These are phyloP conservation scores for Tethya wilhelma DNA, from an alignment of 37 sponge, comb jelly and placozoan genomes.

Conservation along the genomic window DNA sequence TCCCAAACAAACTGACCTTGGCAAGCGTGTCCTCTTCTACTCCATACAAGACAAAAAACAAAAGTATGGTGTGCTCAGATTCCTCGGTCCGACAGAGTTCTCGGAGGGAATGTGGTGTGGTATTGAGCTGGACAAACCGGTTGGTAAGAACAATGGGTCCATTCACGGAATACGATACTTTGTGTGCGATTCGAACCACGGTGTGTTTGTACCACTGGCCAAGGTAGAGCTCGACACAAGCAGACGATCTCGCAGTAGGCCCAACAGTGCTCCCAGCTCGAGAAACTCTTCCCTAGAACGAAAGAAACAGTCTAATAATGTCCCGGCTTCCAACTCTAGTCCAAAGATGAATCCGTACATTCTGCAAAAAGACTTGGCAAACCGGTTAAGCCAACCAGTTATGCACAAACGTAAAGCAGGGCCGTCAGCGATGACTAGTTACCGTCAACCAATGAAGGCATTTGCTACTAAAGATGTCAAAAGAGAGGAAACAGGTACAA, in stretches of 20 bases:
- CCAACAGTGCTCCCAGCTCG: slow-evolving; percentile 9
- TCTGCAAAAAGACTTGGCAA: slow-evolving; percentile 31
- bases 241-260: slow-evolving; percentile 2
- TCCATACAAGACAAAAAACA: slow-evolving; percentile 48
- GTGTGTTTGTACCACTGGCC: slow-evolving; percentile 58
- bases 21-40: slow-evolving; percentile 61
- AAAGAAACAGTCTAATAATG: background rate
- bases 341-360: background rate
- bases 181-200: slow-evolving; percentile 45
- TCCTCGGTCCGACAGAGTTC: slow-evolving; percentile 61
- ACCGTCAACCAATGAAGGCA: slow-evolving; percentile 42
- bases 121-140: slow-evolving; percentile 50
- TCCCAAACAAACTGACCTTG: slow-evolving; percentile 40
- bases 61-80: slow-evolving; percentile 51
- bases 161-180: slow-evolving; percentile 66
- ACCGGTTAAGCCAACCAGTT: slow-evolving; percentile 2
- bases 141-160: slow-evolving; percentile 69
- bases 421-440: background rate
- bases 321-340: background rate
- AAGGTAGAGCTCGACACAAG: slow-evolving; percentile 51
- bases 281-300: slow-evolving; percentile 9
- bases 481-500: background rate
- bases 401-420: background rate
- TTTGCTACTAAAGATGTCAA: slow-evolving; percentile 28
- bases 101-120: slow-evolving; percentile 69